Conservation (phyloP, 2,113 vertebrate genomes). For the Pipra filicauda region DNA sequence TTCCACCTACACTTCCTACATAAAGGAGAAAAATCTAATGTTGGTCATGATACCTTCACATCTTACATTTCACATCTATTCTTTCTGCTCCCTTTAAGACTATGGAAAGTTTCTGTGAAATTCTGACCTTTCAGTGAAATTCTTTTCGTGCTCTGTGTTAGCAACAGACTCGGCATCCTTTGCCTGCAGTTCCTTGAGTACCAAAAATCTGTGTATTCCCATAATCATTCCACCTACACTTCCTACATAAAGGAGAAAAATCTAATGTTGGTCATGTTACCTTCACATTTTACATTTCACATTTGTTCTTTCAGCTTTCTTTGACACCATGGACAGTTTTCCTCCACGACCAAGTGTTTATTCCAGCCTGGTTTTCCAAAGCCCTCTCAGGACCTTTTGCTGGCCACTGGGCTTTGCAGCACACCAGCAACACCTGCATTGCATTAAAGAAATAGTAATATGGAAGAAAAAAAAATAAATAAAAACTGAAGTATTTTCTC, state of each 20-base stretch:
- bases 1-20: background rate
- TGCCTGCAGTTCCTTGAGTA: background rate
- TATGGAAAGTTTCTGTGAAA: background rate
- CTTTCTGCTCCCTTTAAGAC: background rate
- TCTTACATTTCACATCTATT: too few species aligned
- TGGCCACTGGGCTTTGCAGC: background rate
- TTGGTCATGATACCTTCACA: accelerated
- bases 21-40: background rate
- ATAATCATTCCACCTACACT: background rate
- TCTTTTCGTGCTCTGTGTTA: background rate
- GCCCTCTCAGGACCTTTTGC: background rate
- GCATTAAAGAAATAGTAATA: background rate
- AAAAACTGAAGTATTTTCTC: background rate
- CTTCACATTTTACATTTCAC: accelerated
- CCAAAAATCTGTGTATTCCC: background rate
- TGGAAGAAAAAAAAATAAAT: background rate
- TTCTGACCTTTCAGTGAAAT: background rate
- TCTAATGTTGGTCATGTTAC: background rate
- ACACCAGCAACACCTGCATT: background rate
- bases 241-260: background rate
- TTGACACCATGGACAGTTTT: background rate
- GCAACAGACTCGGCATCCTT: background rate
- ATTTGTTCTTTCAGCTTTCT: background rate
- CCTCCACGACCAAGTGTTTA: background rate
- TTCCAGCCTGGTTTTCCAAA: background rate